Conservation (phyloP, 1,140 invertebrate species). For the Hyposmocoma kahamanoa region DNA sequence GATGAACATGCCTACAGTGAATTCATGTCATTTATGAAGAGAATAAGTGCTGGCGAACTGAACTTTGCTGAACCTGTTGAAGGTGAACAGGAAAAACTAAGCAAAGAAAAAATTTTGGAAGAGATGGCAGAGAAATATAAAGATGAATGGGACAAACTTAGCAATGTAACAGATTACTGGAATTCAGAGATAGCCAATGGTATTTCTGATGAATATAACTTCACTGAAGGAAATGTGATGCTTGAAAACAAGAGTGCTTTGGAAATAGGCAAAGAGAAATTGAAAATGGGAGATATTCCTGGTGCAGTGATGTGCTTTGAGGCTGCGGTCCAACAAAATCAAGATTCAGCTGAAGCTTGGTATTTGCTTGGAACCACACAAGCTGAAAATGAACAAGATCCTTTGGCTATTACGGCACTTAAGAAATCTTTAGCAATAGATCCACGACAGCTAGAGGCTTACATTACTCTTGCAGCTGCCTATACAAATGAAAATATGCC, state of each 20-base stretch:
- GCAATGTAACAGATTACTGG: constrained; percentile 60
- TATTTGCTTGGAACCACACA: constrained; percentile 89
- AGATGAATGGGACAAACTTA: constrained; percentile 69
- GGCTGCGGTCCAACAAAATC: constrained; percentile 91
- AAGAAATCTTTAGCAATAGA: constrained; percentile 90
- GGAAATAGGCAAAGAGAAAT: constrained; percentile 87
- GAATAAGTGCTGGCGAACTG: constrained; percentile 80
- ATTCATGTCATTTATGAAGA: constrained; percentile 91
- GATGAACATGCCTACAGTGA: constrained; percentile 83
- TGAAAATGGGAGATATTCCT: constrained; percentile 92
- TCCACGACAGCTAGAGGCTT: constrained; percentile 86
- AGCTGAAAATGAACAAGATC: constrained; percentile 90
- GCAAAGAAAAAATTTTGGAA: constrained; percentile 59
- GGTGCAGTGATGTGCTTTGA: constrained; percentile 98
- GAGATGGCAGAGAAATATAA: constrained; percentile 67
- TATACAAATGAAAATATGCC: constrained; percentile 96
- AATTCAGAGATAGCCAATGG: constrained; percentile 52
- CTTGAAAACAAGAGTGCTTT: constrained; percentile 86
- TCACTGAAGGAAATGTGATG: constrained; percentile 92
- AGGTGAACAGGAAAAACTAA: constrained; percentile 40
- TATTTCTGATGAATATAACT: constrained; percentile 82
- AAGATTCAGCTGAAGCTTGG: constrained; percentile 88
- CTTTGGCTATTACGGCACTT: constrained; percentile 90
- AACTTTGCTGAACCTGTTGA: constrained; percentile 49
- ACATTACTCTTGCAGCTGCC: constrained; percentile 93